Evolutionary conservation across 2,888 invertebrate genomes (phyloP).

Genomic region (Parnassius mnemosyne): DNA sequence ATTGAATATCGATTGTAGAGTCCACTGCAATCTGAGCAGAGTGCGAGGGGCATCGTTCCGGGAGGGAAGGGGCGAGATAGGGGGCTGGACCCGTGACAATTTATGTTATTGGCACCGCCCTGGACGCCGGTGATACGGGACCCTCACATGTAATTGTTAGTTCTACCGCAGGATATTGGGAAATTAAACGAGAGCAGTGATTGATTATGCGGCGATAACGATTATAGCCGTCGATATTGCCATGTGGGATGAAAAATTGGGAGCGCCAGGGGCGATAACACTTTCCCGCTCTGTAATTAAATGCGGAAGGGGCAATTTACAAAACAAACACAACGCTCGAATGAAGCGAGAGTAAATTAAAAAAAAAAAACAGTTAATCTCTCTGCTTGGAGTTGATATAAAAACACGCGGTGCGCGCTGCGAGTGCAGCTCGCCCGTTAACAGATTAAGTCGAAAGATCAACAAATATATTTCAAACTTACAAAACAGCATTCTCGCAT

Average conservation of each 20-base stretch:
- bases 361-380: conserved; percentile 44
- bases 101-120: conserved; percentile 75
- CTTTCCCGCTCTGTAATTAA: conserved; percentile 40
- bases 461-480: conserved; percentile 78
- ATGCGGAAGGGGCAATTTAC: conserved; percentile 41
- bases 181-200: conserved; percentile 73
- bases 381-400: conserved; percentile 42
- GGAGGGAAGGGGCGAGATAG: conserved; percentile 37
- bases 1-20: conserved; percentile 79
- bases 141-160: conserved; percentile 78
- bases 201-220: conserved; percentile 74
- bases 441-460: conserved; percentile 73
- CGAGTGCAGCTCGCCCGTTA: conserved; percentile 46
- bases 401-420: conserved; percentile 48
- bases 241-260: conserved; percentile 52
- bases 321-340: conserved; percentile 46
- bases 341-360: conserved; percentile 50
- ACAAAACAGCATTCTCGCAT: conserved; percentile 70
- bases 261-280: conserved; percentile 39
- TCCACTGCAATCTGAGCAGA: conserved; percentile 67
- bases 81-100: conserved; percentile 74
- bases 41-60: conserved; percentile 33
- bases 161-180: conserved; percentile 76
- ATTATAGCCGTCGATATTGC: conserved; percentile 60
- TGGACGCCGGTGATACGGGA: conserved; percentile 67